A percentile compares a stretch with the other conserved stretches of the same genome.
phyloP scores from a whole-genome alignment of 2,797 vertebrate species.

The Rhynchonycteris naso region DNA sequence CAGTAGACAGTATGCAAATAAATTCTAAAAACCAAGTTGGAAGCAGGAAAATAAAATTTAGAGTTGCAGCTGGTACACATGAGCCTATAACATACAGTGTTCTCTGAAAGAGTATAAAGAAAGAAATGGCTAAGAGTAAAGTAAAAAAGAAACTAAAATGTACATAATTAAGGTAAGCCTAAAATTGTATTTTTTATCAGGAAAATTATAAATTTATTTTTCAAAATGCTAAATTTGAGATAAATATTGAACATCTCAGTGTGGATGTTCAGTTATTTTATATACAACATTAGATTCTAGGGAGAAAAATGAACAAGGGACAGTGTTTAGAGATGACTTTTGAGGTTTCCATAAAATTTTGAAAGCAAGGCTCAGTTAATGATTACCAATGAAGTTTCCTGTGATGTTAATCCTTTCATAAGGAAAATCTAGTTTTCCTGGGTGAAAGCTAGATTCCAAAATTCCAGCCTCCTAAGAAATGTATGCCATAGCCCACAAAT shows the following conservation, averaged over 20 bases:
- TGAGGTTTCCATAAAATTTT: not conserved
- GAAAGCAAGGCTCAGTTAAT: not conserved
- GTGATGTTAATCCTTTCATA: not conserved
- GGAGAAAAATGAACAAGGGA: not conserved
- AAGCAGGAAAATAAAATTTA: not conserved
- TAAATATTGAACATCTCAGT: not conserved
- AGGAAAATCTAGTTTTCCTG: not conserved
- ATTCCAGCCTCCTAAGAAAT: not conserved
- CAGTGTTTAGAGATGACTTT: not conserved
- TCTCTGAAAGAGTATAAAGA: not conserved
- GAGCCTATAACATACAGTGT: not conserved
- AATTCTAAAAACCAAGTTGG: not conserved
- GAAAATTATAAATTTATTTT: constrained; percentile 10
- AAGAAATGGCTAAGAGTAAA: not conserved
- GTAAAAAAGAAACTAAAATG: not conserved
- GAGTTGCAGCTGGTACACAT: not conserved
- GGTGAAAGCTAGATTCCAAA: not conserved
- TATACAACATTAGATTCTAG: not conserved
- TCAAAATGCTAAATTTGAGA: not conserved
- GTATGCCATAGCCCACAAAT: not conserved
- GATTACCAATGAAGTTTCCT: not conserved
- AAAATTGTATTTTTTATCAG: not conserved
- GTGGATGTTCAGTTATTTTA: not conserved
- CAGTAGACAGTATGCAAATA: not conserved
- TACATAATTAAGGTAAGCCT: not conserved